Conservation (phyloP, 2,113 vertebrate genomes). For the Carassius auratus region DNA sequence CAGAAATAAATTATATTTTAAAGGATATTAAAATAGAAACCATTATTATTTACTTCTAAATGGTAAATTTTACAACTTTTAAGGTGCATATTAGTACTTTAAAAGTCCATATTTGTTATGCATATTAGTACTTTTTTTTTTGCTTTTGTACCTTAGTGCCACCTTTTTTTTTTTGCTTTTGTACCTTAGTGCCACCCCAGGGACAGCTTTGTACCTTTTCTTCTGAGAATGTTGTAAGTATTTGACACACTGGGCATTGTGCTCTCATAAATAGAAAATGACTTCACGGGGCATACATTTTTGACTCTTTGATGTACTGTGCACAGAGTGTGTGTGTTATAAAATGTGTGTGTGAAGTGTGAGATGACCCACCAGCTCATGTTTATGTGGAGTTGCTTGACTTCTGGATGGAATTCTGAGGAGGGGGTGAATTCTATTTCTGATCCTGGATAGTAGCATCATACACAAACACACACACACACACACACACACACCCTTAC, state of each 20-base stretch:
- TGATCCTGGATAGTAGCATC: constrained; percentile 68
- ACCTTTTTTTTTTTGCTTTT: too few relatives aligned
- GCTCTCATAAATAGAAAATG: neutral
- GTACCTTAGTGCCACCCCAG: too few relatives aligned
- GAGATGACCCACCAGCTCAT: constrained; percentile 73
- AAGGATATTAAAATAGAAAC: too few relatives aligned
- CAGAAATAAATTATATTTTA: too few relatives aligned
- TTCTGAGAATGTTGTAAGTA: too few relatives aligned
- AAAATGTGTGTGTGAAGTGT: constrained; percentile 18
- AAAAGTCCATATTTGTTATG: too few relatives aligned
- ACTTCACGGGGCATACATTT: neutral
- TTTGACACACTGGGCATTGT: neutral
- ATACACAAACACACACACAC: constrained; percentile 54
- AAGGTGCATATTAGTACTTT: too few relatives aligned
- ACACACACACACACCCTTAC: constrained; percentile 36
- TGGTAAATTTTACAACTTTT: too few relatives aligned
- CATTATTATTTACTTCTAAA: too few relatives aligned
- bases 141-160: too few relatives aligned
- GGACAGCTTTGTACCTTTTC: too few relatives aligned
- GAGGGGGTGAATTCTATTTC: constrained; percentile 74
- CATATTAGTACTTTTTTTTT: too few relatives aligned
- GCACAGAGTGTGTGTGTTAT: neutral
- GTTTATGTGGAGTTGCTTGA: constrained; percentile 78
- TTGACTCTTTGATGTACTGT: neutral
- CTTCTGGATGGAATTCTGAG: constrained; percentile 74